Conservation (phyloP, 2,113 vertebrate genomes). For the Chloropsis hardwickii region DNA sequence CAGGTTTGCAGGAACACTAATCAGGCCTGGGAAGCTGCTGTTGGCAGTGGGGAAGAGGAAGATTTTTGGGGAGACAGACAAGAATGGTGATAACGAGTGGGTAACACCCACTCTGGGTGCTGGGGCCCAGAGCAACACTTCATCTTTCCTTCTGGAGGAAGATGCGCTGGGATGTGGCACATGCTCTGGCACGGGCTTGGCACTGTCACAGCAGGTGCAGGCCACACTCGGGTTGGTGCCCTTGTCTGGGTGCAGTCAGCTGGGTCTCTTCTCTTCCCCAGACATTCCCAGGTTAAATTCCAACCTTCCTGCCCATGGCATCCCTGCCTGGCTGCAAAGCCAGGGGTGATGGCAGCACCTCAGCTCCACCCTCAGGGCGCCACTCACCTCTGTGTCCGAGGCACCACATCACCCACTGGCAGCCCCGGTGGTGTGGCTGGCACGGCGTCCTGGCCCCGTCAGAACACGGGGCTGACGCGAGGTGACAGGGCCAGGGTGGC, state of each 20-base stretch:
- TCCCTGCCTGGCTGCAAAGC: background rate
- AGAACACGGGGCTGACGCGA: background rate
- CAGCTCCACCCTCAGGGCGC: background rate
- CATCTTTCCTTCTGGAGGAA: background rate
- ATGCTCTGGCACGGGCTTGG: fast-evolving
- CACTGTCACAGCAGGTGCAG: fast-evolving
- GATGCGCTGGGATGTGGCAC: background rate
- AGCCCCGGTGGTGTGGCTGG: fast-evolving
- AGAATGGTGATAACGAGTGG: background rate
- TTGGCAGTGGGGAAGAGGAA: background rate
- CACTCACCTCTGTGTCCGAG: fast-evolving
- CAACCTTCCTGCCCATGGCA: background rate
- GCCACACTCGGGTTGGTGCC: fast-evolving
- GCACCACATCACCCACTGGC: background rate
- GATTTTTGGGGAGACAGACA: background rate
- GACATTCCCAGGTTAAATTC: background rate
- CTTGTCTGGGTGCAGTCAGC: background rate
- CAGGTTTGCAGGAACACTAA: background rate
- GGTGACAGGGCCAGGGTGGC: background rate
- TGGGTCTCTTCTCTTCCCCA: background rate
- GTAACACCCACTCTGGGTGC: fast-evolving
- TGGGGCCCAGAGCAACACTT: background rate
- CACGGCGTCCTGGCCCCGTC: fast-evolving
- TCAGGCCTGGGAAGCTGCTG: background rate
- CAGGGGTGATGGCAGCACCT: background rate